phyloP scores from a whole-genome alignment of 2,113 vertebrate species.

The Cryptomyrus ogoouensis region DNA sequence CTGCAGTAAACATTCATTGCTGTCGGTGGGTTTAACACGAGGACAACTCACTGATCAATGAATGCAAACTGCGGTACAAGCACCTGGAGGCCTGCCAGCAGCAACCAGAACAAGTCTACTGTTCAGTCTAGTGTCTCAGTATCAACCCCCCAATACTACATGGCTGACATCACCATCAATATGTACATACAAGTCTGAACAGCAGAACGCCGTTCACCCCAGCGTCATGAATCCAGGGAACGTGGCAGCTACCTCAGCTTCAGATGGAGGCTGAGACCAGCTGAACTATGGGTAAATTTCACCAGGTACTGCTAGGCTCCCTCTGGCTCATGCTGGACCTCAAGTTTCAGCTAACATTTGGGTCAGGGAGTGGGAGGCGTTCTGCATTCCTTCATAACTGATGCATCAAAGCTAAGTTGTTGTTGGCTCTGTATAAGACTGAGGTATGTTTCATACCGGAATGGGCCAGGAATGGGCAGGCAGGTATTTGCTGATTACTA shows the following conservation, averaged over 20 bases:
- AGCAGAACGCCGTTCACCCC: neutral
- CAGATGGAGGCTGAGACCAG: neutral
- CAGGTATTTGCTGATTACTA: neutral
- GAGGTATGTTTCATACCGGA: neutral
- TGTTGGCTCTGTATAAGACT: neutral
- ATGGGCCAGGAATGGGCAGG: neutral
- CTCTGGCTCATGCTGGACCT: neutral
- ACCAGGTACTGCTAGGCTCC: neutral
- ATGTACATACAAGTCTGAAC: neutral
- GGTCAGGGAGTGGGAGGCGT: no score
- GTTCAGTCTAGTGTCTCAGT: neutral
- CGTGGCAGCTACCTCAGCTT: neutral
- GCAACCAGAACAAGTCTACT: neutral
- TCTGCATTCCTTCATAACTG: neutral
- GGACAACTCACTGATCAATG: conserved; percentile 96
- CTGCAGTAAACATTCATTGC: conserved; percentile 99
- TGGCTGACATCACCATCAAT: neutral
- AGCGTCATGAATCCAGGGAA: neutral
- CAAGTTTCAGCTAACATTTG: neutral
- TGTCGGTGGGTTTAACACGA: conserved; percentile 95
- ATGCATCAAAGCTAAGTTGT: neutral
- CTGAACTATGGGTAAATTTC: neutral
- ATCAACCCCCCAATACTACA: neutral
- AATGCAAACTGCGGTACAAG: conserved; percentile 98
- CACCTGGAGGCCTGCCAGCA: conserved; percentile 23